Percentiles rank a stretch among this genome's conserved stretches.
These are phyloP conservation scores for Alitta virens DNA, from an alignment of 2,888 invertebrate species.

Conservation along the genomic window DNA sequence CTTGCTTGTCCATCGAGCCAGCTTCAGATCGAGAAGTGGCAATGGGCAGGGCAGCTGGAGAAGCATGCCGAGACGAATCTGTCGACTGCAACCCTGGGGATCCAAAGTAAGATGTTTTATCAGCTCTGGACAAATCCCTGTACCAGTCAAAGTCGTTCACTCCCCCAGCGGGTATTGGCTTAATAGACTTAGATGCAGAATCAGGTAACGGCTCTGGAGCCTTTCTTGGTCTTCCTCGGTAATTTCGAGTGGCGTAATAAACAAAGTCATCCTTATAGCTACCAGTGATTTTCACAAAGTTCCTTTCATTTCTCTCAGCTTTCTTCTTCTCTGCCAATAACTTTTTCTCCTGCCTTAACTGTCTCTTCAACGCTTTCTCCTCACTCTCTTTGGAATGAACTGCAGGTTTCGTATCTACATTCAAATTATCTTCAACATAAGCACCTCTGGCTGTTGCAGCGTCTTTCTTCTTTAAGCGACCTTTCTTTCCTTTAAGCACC, in stretches of 20 bases:
- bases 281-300: slow-evolving; percentile 52
- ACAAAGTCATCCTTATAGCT: slow-evolving; percentile 55
- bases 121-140: slow-evolving; percentile 30
- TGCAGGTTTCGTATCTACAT: neutral
- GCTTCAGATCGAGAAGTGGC: neutral
- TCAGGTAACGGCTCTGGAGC: slow-evolving; percentile 42
- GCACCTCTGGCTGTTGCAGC: neutral
- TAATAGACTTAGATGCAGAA: neutral
- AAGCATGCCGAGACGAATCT: neutral
- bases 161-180: slow-evolving; percentile 10
- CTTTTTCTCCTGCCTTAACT: neutral
- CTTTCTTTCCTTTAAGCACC: slow-evolving; percentile 4
- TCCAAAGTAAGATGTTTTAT: slow-evolving; percentile 28
- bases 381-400: neutral
- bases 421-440: neutral
- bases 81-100: neutral
- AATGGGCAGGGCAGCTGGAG: neutral
- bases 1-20: slow-evolving; percentile 27
- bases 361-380: neutral
- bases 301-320: slow-evolving; percentile 25
- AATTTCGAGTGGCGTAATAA: slow-evolving; percentile 52
- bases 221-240: slow-evolving; percentile 40
- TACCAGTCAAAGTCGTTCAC: slow-evolving; percentile 34
- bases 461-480: slow-evolving; percentile 1
- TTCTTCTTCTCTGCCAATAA: slow-evolving; percentile 5